Conservation (phyloP, 2,888 invertebrate genomes). For the Drosophila niveifrons region DNA sequence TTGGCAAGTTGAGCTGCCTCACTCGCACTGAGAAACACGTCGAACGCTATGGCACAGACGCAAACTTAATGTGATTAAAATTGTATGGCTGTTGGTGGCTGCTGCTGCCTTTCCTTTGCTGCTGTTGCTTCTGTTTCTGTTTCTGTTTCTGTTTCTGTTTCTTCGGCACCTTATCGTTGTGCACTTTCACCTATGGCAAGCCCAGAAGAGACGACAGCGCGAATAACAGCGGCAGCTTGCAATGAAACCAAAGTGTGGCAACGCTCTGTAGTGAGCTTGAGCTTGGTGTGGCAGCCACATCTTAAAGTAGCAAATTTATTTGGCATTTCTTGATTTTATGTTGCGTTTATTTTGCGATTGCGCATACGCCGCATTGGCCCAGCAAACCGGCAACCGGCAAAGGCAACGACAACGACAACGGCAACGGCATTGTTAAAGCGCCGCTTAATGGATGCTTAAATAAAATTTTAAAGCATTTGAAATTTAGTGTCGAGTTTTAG, state of each 20-base stretch:
- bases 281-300: slow-evolving; percentile 43
- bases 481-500: slow-evolving; percentile 77
- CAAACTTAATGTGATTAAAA: slow-evolving; percentile 78
- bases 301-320: slow-evolving; percentile 77
- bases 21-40: slow-evolving; percentile 15
- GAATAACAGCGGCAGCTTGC: slow-evolving; percentile 34
- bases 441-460: slow-evolving; percentile 76
- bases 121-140: background rate
- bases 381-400: slow-evolving; percentile 13
- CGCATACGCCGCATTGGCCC: slow-evolving; percentile 58
- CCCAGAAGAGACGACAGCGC: slow-evolving; percentile 29
- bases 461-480: slow-evolving; percentile 77
- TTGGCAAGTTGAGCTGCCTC: slow-evolving; percentile 14
- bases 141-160: background rate
- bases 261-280: slow-evolving; percentile 41
- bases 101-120: slow-evolving; percentile 1
- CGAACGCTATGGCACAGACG: slow-evolving; percentile 37
- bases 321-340: slow-evolving; percentile 74
- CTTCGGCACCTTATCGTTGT: slow-evolving; percentile 44
- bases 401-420: slow-evolving; percentile 14
- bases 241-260: slow-evolving; percentile 74
- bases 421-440: slow-evolving; percentile 56
- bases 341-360: slow-evolving; percentile 70
- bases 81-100: slow-evolving; percentile 66
- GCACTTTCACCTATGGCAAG: slow-evolving; percentile 55